Base-by-base conservation (phyloP, 2,797 vertebrate genomes). In the Xiphorhynchus erythropygius region DNA sequence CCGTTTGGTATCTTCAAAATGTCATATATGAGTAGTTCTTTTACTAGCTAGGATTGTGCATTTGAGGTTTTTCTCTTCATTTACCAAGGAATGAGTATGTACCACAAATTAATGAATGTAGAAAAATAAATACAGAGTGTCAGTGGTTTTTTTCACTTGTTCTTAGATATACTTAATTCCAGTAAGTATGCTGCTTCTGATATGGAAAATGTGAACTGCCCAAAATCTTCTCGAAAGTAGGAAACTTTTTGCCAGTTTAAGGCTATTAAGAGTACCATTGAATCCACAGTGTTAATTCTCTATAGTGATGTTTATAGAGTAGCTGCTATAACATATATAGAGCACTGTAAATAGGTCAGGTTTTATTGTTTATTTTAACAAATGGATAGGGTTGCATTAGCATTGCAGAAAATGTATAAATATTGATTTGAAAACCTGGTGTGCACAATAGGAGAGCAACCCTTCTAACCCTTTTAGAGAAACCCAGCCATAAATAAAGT, bases 361-460 rank as follows among this genome's bases (percentile, higher is more conserved):
- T 98, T 98, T 98, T 98, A 97, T 97, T 98, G 97, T 98, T 97
- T 98, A 98, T 98, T 98, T 97, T 97, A 97, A 98, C 96, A 96
- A 97, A 98, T 97, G 97, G 97, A 94, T 93, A 94, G 79, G 42
- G 80, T 94, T 98, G 97, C 98, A 98, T 98, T 98, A 98, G 96
- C 97, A 98, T 98, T 97, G 96, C 94, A 95, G 96, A 91, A 97
- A 98, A 98, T 98, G 97, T 98, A 98, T 98, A 98, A 98, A 98
- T 98, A 98, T 98, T 98, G 98, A 98, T 98, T 98, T 97, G 96
- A 96, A 97, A 98, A 97, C 95, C 97, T 97, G 94, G 94, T 94
- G 79, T 96, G 96, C 96, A 96, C 94, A 97, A 97, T 97, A 97
- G 97, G 98, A 97, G 85, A 97, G 71, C 96, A 97, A 97, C 97